Evolutionary conservation across 30 jellyfish, hydroid and myxozoan genomes (phyloP), one percentile per base, ranked within the genome.

Genomic region (Cassiopea xamachana): DNA sequence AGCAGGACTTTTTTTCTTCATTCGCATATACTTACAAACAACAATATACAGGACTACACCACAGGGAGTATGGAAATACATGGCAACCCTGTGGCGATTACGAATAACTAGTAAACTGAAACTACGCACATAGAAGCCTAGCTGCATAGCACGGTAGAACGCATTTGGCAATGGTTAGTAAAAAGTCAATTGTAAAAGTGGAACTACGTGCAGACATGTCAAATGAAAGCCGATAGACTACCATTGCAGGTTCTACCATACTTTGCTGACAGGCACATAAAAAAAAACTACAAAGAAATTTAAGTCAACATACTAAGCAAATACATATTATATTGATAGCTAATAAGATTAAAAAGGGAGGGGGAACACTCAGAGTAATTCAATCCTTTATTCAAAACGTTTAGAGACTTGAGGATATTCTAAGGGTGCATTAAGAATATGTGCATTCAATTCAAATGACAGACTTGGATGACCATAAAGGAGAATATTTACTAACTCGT

Each of bases 381-480:
- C 15, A 5, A 2, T 14, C 0, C 76, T 67, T 67, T 14, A 67
- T 67, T 19, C 76, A 67, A 67, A 67, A 67, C 46, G 76, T 67
- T 67, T 67, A 19, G 76, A 67, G 76, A 67, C 76, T 19, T 16
- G 76, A 14, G 15, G 8, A 14, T 67, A 67, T 2, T 67, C 76
- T 16, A 67, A 67, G 15, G 76, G 8, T 67, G 27, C 19, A 67
- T 0, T 67, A 19, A 67, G 76, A 67, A 67, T 67, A 15, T 67
- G 8, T 67, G 76, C 76, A 67, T 67, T 67, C 76, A 67, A 19
- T 67, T 67, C 76, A 67, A 67, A 19, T 67, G 14, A 67, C 8
- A 67, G 76, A 67, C 76, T 67, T 67, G 8, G 27, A 67, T 67
- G 76, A 14, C 76, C 76, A 14, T 67, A 67, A 3, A 67, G 76